Conservation (phyloP, 1,140 invertebrate genomes). For the Heliconius hewitsoni region DNA sequence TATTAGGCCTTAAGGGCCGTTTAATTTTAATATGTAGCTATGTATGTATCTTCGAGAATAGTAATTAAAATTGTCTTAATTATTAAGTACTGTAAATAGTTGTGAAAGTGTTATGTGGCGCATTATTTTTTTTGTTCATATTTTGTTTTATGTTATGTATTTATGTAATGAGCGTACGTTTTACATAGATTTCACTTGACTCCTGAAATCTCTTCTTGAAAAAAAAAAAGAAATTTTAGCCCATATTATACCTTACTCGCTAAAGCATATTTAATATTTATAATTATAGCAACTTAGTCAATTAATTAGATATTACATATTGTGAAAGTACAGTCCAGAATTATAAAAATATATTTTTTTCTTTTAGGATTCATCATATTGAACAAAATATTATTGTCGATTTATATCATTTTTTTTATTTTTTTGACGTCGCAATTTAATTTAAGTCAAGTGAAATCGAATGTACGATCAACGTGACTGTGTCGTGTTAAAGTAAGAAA, state of each 20-base stretch:
- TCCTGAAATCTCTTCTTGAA: neutral
- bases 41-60: constrained; percentile 78
- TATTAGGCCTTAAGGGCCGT: constrained; percentile 60
- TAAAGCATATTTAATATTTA: neutral
- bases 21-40: constrained; percentile 76
- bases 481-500: constrained; percentile 79
- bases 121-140: constrained; percentile 77
- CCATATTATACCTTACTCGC: neutral
- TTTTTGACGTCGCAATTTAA: neutral
- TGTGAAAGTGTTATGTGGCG: constrained; percentile 79
- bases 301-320: constrained; percentile 11
- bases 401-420: too few relatives aligned
- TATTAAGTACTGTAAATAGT: constrained; percentile 77
- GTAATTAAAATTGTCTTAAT: constrained; percentile 70
- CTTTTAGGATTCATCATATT: too few relatives aligned
- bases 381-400: too few relatives aligned
- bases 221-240: neutral
- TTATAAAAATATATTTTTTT: neutral
- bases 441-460: constrained; percentile 43
- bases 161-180: constrained; percentile 69
- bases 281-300: constrained; percentile 6
- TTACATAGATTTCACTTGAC: constrained; percentile 48
- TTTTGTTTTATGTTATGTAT: constrained; percentile 76
- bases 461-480: constrained; percentile 67
- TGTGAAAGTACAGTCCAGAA: neutral